phyloP scores from a whole-genome alignment of 2,888 invertebrate genomes.

The Mythimna lalbum region DNA sequence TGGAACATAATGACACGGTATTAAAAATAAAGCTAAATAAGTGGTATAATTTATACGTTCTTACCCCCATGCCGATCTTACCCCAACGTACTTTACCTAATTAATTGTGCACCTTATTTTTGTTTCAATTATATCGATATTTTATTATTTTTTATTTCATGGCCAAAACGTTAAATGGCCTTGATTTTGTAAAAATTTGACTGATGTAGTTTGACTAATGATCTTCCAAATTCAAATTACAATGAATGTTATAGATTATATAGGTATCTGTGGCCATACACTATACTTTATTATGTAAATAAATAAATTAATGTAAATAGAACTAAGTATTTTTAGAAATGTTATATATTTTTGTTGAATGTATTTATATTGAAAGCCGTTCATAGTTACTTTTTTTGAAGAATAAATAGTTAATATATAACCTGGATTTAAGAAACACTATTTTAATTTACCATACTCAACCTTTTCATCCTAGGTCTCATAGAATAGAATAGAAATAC shows the following conservation, averaged over 20 bases:
- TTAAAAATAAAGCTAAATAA: no score
- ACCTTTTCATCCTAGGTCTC: no score
- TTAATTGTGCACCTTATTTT: neutral
- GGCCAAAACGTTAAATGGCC: neutral
- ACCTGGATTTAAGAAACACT: no score
- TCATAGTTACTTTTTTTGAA: neutral
- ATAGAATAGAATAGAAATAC: no score
- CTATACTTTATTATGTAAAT: neutral
- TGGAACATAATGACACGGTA: no score
- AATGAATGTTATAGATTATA: no score
- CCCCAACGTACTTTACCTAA: no score
- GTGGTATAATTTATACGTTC: no score
- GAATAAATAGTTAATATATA: no score
- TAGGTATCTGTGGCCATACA: neutral
- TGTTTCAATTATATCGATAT: neutral
- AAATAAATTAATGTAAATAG: neutral
- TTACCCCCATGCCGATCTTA: no score
- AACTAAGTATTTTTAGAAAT: neutral
- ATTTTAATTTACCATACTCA: no score
- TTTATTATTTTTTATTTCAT: neutral
- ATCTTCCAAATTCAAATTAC: conserved; percentile 14
- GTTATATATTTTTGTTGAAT: conserved; percentile 1
- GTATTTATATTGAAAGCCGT: no score
- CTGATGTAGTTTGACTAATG: neutral
- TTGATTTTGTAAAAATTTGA: conserved; percentile 13